Evolutionary conservation across 2,888 invertebrate species (phyloP).

Genomic region (Pardosa pseudoannulata): DNA sequence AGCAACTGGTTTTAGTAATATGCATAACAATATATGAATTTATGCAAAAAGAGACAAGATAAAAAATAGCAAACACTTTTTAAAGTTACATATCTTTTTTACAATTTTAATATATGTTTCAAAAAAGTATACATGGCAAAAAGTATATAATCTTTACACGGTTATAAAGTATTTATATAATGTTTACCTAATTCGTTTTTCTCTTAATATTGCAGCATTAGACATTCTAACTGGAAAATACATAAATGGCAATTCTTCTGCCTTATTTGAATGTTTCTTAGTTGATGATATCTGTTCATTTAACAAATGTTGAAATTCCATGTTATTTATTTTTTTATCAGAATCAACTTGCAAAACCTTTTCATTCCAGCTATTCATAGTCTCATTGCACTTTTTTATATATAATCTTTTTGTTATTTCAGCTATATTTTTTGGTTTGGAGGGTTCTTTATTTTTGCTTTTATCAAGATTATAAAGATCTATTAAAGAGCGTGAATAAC

Average conservation of each 20-base stretch:
- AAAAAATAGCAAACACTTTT: too few species aligned
- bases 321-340: not conserved
- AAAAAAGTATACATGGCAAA: too few species aligned
- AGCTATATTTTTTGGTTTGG: slow-evolving; percentile 31
- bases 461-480: not conserved
- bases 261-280: not conserved
- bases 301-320: not conserved
- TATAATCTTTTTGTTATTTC: slow-evolving; percentile 55
- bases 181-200: slow-evolving; percentile 55
- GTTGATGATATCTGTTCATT: not conserved
- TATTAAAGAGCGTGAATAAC: not conserved
- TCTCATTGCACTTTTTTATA: slow-evolving; percentile 42
- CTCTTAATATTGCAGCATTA: slow-evolving; percentile 39
- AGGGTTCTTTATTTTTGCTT: not conserved
- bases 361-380: slow-evolving; percentile 53
- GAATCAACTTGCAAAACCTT: slow-evolving; percentile 31
- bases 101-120: too few species aligned
- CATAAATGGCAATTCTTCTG: slow-evolving; percentile 26
- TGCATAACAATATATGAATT: too few species aligned
- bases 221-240: slow-evolving; percentile 61
- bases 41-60: too few species aligned
- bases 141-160: too few species aligned
- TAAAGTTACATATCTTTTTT: too few species aligned
- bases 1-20: too few species aligned
- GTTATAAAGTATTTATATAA: too few species aligned